Evolutionary conservation across 1,140 invertebrate species (phyloP).

Genomic region (Musca vetustissima): DNA sequence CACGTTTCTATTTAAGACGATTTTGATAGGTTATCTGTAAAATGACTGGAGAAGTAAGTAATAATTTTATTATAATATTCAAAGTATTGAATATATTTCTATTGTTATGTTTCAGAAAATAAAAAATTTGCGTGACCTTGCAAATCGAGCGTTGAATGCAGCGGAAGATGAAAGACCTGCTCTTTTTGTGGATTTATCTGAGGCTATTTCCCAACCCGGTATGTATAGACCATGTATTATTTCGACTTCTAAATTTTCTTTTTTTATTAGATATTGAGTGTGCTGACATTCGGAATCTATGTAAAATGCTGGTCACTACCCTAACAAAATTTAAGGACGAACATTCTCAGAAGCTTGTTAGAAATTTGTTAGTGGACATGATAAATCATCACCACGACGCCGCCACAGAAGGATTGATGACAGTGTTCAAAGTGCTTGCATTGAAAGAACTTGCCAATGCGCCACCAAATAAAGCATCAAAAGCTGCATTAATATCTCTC

Average conservation of each 20-base stretch:
- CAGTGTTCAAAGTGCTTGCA: conserved; percentile 64
- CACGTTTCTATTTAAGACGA: too few relatives aligned
- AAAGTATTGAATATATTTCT: not conserved
- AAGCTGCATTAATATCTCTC: conserved; percentile 42
- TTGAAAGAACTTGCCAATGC: conserved; percentile 67
- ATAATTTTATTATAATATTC: too few relatives aligned
- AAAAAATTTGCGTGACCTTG: conserved; percentile 15
- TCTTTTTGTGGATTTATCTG: conserved; percentile 17
- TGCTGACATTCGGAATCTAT: conserved; percentile 75
- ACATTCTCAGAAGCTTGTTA: conserved; percentile 73
- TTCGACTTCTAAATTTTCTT: not conserved
- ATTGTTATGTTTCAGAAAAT: conserved; percentile 16
- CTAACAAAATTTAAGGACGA: conserved; percentile 77
- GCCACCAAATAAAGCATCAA: conserved; percentile 66
- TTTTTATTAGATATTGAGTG: conserved; percentile 72
- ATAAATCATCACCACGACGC: conserved; percentile 67
- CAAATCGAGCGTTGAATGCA: conserved; percentile 15
- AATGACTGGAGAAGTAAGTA: too few relatives aligned
- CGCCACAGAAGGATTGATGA: conserved; percentile 69
- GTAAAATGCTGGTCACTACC: conserved; percentile 71
- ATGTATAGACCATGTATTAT: conserved; percentile 1
- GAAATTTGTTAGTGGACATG: conserved; percentile 68
- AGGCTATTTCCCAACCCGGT: conserved; percentile 21
- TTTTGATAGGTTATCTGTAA: too few relatives aligned
- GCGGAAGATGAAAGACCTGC: conserved; percentile 11